Percentiles rank a stretch among this genome's conserved stretches.
Evolutionary conservation across 2,797 vertebrate species (phyloP).

Genomic region (Siniperca undulata): DNA sequence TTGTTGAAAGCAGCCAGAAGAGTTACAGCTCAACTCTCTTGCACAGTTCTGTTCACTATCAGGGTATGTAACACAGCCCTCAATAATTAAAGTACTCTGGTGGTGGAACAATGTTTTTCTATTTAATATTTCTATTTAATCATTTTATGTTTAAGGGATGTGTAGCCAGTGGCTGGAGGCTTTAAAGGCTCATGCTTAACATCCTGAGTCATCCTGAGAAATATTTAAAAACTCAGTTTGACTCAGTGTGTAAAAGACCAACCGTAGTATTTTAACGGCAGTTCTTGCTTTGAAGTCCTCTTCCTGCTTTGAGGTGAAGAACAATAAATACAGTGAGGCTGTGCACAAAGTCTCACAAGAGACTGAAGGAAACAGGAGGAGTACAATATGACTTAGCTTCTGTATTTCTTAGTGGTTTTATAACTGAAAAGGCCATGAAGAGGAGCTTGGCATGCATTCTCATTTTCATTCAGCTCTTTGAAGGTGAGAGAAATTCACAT

Average conservation of each 20-base stretch:
- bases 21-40: neutral
- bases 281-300: constrained; percentile 45
- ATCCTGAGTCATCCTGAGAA: neutral
- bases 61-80: neutral
- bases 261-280: constrained; percentile 1
- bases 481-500: constrained; percentile 61
- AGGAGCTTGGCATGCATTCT: constrained; percentile 34
- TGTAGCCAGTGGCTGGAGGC: neutral
- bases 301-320: constrained; percentile 69
- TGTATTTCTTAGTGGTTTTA: neutral
- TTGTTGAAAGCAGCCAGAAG: neutral
- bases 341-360: constrained; percentile 18
- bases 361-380: constrained; percentile 39
- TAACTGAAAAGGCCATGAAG: constrained; percentile 55
- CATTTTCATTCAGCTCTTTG: constrained; percentile 54
- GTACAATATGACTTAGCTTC: constrained; percentile 14
- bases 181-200: neutral
- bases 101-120: neutral
- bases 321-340: constrained; percentile 49
- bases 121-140: neutral
- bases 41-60: neutral
- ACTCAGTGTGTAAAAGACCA: neutral
- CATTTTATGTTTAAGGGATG: neutral
- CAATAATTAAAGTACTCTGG: neutral
- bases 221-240: neutral